phyloP scores from a whole-genome alignment of 2,888 invertebrate species.

The Parnassius mnemosyne region DNA sequence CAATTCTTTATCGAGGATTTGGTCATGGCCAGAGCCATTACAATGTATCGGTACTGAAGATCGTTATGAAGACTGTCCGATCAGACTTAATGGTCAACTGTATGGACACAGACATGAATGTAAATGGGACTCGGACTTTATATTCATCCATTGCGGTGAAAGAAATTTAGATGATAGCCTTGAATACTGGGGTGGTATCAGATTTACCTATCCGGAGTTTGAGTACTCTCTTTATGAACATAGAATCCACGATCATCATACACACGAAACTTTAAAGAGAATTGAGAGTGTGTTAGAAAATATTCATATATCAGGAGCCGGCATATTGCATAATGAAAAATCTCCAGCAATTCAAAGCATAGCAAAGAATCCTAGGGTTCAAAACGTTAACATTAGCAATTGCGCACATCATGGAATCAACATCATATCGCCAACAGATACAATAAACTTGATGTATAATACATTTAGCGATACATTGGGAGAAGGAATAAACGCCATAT shows the following conservation, averaged over 20 bases:
- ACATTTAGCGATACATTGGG: conserved; percentile 91
- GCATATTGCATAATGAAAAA: conserved; percentile 96
- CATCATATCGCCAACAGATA: conserved; percentile 92
- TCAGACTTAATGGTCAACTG: conserved; percentile 93
- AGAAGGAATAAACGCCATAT: conserved; percentile 92
- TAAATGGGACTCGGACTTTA: conserved; percentile 93
- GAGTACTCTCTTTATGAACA: conserved; percentile 92
- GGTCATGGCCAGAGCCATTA: conserved; percentile 97
- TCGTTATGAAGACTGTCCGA: conserved; percentile 90
- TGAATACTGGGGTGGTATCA: conserved; percentile 97
- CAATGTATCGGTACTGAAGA: conserved; percentile 90
- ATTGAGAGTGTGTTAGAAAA: conserved; percentile 89
- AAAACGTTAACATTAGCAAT: conserved; percentile 89
- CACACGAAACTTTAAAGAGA: conserved; percentile 85
- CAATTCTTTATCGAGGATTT: conserved; percentile 91
- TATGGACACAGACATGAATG: conserved; percentile 92
- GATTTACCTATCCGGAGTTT: conserved; percentile 94
- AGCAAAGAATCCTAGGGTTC: conserved; percentile 90
- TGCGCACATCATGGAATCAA: conserved; percentile 96
- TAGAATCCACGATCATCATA: conserved; percentile 89
- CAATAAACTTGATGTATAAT: conserved; percentile 88
- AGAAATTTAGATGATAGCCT: conserved; percentile 82
- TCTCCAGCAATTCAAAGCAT: conserved; percentile 95
- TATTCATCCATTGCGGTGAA: conserved; percentile 94
- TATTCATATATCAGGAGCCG: conserved; percentile 94